phyloP scores from a whole-genome alignment of 2,797 vertebrate genomes.

The Chrosomus eos region DNA sequence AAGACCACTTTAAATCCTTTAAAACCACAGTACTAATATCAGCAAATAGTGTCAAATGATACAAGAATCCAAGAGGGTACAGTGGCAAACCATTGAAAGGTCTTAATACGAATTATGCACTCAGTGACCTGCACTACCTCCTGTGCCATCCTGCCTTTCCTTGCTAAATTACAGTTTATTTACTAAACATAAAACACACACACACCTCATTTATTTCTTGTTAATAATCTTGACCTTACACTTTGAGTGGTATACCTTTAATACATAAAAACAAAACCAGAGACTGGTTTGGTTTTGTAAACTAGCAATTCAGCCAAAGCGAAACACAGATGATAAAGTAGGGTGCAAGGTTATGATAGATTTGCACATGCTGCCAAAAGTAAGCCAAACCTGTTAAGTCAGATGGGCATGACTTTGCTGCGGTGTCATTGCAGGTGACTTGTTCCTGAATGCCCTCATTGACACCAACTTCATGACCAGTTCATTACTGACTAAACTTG shows the following conservation, averaged over 20 bases:
- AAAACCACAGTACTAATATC: neutral
- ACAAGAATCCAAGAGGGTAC: neutral
- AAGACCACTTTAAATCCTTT: neutral
- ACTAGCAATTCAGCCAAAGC: neutral
- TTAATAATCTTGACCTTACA: neutral
- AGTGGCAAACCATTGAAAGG: neutral
- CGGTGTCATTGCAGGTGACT: slow-evolving; percentile 7
- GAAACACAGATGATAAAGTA: neutral
- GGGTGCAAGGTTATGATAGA: slow-evolving; percentile 4
- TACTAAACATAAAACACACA: neutral
- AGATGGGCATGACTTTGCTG: slow-evolving; percentile 34
- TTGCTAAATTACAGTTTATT: neutral
- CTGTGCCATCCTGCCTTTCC: neutral
- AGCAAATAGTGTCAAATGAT: neutral
- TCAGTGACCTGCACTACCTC: neutral
- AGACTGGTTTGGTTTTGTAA: neutral
- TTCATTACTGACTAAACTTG: neutral
- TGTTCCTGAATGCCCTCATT: slow-evolving; percentile 6
- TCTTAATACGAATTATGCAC: neutral
- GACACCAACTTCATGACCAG: neutral
- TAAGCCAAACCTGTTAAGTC: slow-evolving; percentile 37
- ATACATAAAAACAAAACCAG: neutral
- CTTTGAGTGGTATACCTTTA: neutral
- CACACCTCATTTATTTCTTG: neutral
- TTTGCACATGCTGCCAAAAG: slow-evolving; percentile 19